A percentile compares a stretch with the other conserved stretches of the same genome.
These are phyloP conservation scores for Gymnodraco acuticeps DNA, from an alignment of 2,797 vertebrate species.

Conservation along the genomic window DNA sequence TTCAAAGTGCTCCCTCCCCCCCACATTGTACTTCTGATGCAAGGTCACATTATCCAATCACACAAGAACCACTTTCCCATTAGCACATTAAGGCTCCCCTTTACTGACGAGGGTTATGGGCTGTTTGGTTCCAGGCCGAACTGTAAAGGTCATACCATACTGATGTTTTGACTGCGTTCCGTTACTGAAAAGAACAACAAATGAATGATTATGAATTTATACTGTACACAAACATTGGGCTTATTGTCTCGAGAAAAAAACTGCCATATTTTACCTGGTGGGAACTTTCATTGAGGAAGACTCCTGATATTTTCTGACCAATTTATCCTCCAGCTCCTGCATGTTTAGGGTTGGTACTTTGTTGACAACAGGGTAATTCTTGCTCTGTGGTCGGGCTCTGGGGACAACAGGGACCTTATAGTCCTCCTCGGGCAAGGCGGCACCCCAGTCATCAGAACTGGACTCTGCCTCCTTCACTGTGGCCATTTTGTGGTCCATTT, in stretches of 20 bases:
- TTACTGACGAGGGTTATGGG: constrained; percentile 81
- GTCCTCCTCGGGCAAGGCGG: constrained; percentile 72
- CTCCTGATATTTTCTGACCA: constrained; percentile 67
- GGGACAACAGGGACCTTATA: constrained; percentile 44
- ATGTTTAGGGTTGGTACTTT: constrained; percentile 73
- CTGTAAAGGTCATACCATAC: constrained; percentile 82
- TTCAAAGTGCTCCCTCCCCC: constrained; percentile 42
- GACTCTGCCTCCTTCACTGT: constrained; percentile 62
- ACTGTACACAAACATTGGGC: not conserved
- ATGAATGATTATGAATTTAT: constrained; percentile 15
- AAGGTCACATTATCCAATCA: constrained; percentile 23
- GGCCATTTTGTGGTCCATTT: constrained; percentile 84
- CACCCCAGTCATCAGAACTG: constrained; percentile 81
- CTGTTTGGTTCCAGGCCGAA: constrained; percentile 84
- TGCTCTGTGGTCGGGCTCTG: constrained; percentile 44
- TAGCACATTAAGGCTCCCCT: constrained; percentile 46
- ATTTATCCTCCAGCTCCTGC: constrained; percentile 77
- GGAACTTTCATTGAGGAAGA: constrained; percentile 51
- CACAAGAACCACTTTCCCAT: not conserved
- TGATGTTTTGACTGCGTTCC: constrained; percentile 73
- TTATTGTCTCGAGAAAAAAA: not conserved
- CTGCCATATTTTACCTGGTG: constrained; percentile 67
- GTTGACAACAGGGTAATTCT: constrained; percentile 30
- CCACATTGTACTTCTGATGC: constrained; percentile 19
- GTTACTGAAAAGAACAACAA: constrained; percentile 70